Percentiles rank a stretch among this genome's conserved stretches.
These are phyloP conservation scores for Matsumurasca onukii DNA, from an alignment of 1,140 invertebrate species.

Conservation along the genomic window DNA sequence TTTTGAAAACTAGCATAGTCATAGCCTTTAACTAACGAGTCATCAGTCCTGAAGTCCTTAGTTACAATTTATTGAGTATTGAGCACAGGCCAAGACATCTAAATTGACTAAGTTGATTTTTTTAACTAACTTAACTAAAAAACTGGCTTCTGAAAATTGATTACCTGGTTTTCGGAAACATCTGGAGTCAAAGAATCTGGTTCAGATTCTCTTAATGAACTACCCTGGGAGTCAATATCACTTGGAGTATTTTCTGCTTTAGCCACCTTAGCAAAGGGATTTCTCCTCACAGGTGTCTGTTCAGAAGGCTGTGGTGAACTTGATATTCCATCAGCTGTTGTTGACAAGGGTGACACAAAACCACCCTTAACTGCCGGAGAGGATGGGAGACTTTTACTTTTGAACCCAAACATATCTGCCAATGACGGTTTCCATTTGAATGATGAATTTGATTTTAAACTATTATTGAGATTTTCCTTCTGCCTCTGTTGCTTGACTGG, in stretches of 20 bases:
- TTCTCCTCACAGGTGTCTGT: background rate
- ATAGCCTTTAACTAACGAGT: too few species aligned
- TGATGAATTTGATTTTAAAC: too few species aligned
- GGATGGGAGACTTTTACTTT: background rate
- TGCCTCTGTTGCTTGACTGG: too few species aligned
- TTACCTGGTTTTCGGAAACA: too few species aligned
- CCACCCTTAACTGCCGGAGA: background rate
- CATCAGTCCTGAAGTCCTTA: too few species aligned
- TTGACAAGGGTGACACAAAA: background rate
- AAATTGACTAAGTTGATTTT: too few species aligned
- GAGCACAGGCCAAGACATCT: too few species aligned
- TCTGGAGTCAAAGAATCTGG: constrained; percentile 7
- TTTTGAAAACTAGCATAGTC: too few species aligned
- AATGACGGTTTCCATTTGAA: constrained; percentile 28
- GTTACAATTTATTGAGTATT: too few species aligned
- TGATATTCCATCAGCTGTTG: constrained; percentile 6
- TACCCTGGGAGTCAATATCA: background rate
- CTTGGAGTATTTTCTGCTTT: background rate
- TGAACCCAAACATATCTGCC: background rate
- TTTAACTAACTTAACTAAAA: too few species aligned
- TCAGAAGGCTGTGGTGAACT: background rate
- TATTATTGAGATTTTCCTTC: too few species aligned
- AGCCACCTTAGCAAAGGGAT: background rate
- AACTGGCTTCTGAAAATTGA: too few species aligned
- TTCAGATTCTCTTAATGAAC: background rate